These are phyloP conservation scores for Oreocharis arfaki DNA, from an alignment of 2,113 vertebrate species.

Conservation along the genomic window DNA sequence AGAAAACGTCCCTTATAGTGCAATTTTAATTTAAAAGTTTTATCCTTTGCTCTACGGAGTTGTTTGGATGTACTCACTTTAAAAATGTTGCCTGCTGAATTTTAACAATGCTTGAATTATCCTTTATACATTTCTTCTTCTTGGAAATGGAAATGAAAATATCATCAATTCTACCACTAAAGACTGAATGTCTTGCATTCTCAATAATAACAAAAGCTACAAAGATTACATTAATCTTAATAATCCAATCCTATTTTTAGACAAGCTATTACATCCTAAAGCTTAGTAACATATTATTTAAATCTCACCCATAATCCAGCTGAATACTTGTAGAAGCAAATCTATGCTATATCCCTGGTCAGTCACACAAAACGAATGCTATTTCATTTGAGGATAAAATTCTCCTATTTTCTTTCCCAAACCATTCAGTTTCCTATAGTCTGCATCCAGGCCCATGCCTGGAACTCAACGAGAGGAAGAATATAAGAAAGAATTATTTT, in stretches of 20 bases:
- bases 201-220: constrained; percentile 39
- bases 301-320: constrained; percentile 45
- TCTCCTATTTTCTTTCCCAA: neutral
- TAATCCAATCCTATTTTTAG: constrained; percentile 60
- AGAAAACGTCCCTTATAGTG: neutral
- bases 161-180: neutral
- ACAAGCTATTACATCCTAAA: constrained; percentile 22
- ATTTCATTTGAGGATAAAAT: neutral
- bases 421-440: neutral
- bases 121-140: neutral
- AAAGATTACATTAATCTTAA: constrained; percentile 52
- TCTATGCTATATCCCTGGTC: neutral
- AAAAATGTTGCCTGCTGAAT: neutral
- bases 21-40: neutral
- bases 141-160: neutral
- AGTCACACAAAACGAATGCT: neutral
- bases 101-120: neutral
- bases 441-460: neutral
- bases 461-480: neutral
- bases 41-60: neutral
- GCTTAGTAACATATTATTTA: constrained; percentile 52
- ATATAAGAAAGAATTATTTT: neutral
- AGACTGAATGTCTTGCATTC: neutral
- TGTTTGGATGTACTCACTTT: neutral
- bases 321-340: neutral